Evolutionary conservation across 2,797 vertebrate species (phyloP).

Genomic region (Myotis planiceps): DNA sequence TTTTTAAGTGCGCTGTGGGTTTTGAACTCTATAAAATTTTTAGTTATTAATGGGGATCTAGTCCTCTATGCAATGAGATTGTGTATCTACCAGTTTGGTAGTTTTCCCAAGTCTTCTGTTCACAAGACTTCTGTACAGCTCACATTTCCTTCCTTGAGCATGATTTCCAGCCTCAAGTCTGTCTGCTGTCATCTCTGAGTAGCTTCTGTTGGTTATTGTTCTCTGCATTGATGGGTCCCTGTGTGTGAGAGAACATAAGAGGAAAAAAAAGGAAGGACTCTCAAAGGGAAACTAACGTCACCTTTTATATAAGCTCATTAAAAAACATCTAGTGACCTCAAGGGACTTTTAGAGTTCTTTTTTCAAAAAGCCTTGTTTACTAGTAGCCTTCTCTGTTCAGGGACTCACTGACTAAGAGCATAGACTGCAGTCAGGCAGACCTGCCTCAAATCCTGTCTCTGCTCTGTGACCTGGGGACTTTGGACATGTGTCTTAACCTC

Average conservation of each 20-base stretch:
- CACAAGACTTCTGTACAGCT: background rate
- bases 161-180: background rate
- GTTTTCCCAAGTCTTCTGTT: background rate
- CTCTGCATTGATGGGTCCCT: background rate
- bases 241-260: background rate
- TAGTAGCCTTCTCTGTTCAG: background rate
- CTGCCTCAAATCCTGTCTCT: background rate
- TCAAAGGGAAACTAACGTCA: background rate
- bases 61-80: background rate
- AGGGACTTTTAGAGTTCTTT: slow-evolving; percentile 6
- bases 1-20: background rate
- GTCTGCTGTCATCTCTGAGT: background rate
- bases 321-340: slow-evolving; percentile 42
- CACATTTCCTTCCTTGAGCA: background rate
- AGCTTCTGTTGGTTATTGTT: background rate
- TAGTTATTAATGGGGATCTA: background rate
- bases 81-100: background rate
- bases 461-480: background rate
- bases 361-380: slow-evolving; percentile 51
- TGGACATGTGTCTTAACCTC: background rate
- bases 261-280: background rate
- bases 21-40: background rate
- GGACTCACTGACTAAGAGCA: background rate
- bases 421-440: background rate
- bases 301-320: slow-evolving; percentile 49